Base-by-base conservation (phyloP, 2,888 invertebrate species). In the Caenorhabditis sp. region DNA sequence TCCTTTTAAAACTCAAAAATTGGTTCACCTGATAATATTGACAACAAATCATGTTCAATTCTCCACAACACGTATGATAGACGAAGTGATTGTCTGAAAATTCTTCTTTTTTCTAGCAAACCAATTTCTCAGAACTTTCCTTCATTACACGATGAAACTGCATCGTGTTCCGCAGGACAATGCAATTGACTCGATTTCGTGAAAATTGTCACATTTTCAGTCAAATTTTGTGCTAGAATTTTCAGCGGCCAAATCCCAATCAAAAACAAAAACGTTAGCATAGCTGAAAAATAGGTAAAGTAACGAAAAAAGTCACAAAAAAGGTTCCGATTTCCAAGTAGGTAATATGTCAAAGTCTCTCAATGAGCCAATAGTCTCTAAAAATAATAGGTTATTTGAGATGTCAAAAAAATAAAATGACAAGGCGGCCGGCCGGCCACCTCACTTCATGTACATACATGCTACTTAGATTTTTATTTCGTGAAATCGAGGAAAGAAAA, bases 351-450 rank as follows among this genome's bases (percentile, higher is more conserved):
- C 14, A 43, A 17, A 17, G 10, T 14, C 3, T 3, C 7, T 14
- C 43, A 5, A 43, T 3, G 12, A n/a, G n/a, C n/a, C 14, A 17
- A 3, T 43, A 10, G 14, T 17, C 43, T 10, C 43, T 17, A 43
- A 43, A 43, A 43, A 43, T 43, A 43, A 43, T 43, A 43, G 43
- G 43, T 43, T 43, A 43, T 43, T 43, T 43, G 43, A 43, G 43
- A 43, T 31, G 31, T 31, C 31, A 31, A 31, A 31, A 31, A 31
- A 31, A 31, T 31, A 31, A 10, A 31, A n/a, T n/a, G n/a, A n/a
- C n/a, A n/a, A n/a, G n/a, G n/a, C n/a, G n/a, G n/a, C n/a, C n/a
- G n/a, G n/a, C n/a, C n/a, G n/a, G n/a, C n/a, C n/a, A n/a, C n/a
- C n/a, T n/a, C n/a, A n/a, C n/a, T n/a, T n/a, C 31, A 31, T 31